Conservation (phyloP, 2,888 invertebrate species). For the Spatulosminthurus flaviceps region DNA sequence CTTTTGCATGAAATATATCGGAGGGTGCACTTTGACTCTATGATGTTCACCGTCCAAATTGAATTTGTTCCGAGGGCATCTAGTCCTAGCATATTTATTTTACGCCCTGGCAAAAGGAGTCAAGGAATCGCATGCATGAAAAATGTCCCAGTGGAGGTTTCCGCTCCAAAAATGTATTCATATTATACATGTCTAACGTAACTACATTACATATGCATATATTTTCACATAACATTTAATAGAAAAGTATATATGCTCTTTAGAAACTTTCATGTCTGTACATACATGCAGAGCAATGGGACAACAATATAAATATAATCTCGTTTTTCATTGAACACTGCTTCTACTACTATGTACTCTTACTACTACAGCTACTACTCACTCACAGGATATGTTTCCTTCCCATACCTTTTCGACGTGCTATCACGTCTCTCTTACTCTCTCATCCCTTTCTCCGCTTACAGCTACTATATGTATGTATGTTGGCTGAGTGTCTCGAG, state of each 20-base stretch:
- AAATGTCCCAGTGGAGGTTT: conserved; percentile 63
- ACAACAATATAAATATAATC: conserved; percentile 28
- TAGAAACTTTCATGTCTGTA: not conserved
- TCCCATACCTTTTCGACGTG: conserved; percentile 7
- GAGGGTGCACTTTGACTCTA: conserved; percentile 59
- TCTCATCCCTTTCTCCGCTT: not conserved
- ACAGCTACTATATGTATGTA: not conserved
- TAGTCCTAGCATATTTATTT: conserved; percentile 63
- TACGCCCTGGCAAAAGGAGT: conserved; percentile 55
- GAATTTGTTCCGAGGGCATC: conserved; percentile 61
- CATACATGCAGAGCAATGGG: not conserved
- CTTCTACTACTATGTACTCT: too few relatives aligned
- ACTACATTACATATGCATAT: not conserved
- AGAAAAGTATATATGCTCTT: too few relatives aligned
- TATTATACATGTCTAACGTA: not conserved
- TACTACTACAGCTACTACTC: conserved; percentile 6
- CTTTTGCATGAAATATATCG: conserved; percentile 63
- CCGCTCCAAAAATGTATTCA: conserved; percentile 26
- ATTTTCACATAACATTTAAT: not conserved
- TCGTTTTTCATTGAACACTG: conserved; percentile 19
- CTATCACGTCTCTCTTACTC: conserved; percentile 15
- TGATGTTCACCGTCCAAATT: conserved; percentile 62
- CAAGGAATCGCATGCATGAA: conserved; percentile 64
- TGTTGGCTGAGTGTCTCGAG: not conserved
- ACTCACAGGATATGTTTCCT: not conserved